Conservation (phyloP, 2,888 invertebrate genomes). For the Mythimna ferrago region DNA sequence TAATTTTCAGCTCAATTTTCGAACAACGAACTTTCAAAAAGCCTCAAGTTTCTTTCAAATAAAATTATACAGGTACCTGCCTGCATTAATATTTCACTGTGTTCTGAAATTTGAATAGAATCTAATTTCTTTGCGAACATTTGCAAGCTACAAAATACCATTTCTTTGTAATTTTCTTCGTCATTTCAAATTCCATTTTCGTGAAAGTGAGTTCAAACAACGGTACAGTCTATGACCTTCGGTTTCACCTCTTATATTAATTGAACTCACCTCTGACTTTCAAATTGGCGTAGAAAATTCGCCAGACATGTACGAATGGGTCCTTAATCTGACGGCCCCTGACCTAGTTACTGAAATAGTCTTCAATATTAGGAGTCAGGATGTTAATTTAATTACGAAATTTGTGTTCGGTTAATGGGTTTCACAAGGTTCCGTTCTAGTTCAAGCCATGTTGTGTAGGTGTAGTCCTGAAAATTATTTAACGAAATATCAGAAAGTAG, state of each 20-base stretch:
- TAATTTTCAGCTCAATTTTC: background rate
- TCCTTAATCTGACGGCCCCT: slow-evolving; percentile 38
- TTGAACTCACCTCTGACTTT: slow-evolving; percentile 41
- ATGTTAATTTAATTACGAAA: slow-evolving; percentile 20
- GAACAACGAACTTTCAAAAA: slow-evolving; percentile 10
- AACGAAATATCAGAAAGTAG: too few relatives aligned
- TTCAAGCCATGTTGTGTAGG: background rate
- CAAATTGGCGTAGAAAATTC: slow-evolving; percentile 29
- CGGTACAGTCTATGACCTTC: slow-evolving; percentile 21
- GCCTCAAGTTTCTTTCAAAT: background rate
- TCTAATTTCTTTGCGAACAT: slow-evolving; percentile 8
- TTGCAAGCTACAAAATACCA: background rate
- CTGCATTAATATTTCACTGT: slow-evolving; percentile 2
- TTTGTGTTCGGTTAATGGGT: background rate
- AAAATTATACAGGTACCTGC: background rate
- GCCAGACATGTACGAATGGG: slow-evolving; percentile 17
- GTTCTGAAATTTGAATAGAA: slow-evolving; percentile 1
- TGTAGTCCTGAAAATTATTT: background rate
- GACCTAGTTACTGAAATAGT: slow-evolving; percentile 33
- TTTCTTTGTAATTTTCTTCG: slow-evolving; percentile 4
- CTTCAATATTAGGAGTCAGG: slow-evolving; percentile 14
- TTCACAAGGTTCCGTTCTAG: background rate
- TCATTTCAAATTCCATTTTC: slow-evolving; percentile 18
- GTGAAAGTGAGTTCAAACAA: slow-evolving; percentile 26
- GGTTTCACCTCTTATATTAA: slow-evolving; percentile 4